phyloP scores from a whole-genome alignment of 2,113 vertebrate genomes.

The Mastomys coucha region DNA sequence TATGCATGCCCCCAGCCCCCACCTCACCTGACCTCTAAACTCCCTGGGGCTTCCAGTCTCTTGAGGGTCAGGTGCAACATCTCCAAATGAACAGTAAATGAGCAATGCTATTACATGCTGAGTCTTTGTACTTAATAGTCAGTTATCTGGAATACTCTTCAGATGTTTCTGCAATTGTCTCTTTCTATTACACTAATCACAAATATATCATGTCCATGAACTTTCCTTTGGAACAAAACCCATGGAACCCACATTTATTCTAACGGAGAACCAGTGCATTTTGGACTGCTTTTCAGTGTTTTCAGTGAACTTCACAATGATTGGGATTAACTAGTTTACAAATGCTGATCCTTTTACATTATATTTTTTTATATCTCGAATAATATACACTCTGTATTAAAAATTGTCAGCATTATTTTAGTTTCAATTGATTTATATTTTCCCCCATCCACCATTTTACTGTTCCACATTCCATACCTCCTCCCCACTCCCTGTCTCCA shows the following conservation, averaged over 20 bases:
- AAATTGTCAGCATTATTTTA: not conserved
- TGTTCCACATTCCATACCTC: too few relatives aligned
- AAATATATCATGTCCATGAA: not conserved
- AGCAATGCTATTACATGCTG: not conserved
- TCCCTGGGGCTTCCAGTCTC: too few relatives aligned
- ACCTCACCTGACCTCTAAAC: too few relatives aligned
- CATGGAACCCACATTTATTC: accelerated
- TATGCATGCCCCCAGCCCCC: too few relatives aligned
- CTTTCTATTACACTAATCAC: not conserved
- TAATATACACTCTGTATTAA: not conserved
- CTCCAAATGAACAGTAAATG: too few relatives aligned
- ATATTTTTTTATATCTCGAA: not conserved
- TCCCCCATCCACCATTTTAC: too few relatives aligned
- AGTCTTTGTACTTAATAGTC: not conserved
- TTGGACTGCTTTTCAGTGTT: not conserved
- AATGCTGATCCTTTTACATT: not conserved
- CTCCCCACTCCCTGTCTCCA: too few relatives aligned
- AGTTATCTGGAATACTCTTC: not conserved
- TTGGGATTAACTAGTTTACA: not conserved
- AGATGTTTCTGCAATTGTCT: not conserved
- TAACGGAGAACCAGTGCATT: not conserved
- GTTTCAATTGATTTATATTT: too few relatives aligned
- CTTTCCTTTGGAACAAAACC: accelerated
- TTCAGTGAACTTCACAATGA: not conserved
- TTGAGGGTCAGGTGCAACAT: too few relatives aligned